Conservation (phyloP, 2,888 invertebrate species). For the Argyra leucocephala region DNA sequence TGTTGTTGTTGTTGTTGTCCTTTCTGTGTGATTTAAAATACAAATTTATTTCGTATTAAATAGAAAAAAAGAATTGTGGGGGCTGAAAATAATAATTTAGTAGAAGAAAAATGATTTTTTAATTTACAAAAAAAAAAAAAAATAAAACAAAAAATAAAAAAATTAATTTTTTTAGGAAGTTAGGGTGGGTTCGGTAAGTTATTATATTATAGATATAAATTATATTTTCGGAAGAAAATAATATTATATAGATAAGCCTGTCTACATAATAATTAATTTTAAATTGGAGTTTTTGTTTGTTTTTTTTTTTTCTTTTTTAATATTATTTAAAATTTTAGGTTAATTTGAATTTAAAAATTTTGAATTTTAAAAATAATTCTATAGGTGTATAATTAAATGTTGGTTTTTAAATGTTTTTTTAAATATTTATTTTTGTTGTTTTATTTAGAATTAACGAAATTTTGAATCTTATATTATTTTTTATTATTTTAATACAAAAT, state of each 20-base stretch:
- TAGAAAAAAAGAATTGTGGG: neutral
- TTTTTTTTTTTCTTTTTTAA: too few species aligned
- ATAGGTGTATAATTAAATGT: too few species aligned
- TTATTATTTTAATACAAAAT: too few species aligned
- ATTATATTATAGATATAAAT: neutral
- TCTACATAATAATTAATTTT: neutral
- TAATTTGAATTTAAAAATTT: too few species aligned
- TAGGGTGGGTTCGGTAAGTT: constrained; percentile 1
- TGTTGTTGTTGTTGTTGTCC: too few species aligned
- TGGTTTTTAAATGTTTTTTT: too few species aligned
- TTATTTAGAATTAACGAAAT: too few species aligned
- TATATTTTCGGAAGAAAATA: neutral
- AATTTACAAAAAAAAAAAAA: neutral
- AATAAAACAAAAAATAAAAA: too few species aligned
- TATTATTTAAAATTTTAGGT: too few species aligned
- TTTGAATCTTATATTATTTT: too few species aligned
- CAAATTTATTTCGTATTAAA: neutral
- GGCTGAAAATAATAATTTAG: neutral
- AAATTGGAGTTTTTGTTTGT: neutral
- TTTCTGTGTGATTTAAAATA: neutral
- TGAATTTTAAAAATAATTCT: too few species aligned
- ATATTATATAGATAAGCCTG: neutral
- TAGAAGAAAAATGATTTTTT: neutral
- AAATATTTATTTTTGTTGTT: too few species aligned
- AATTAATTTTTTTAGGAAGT: neutral